These are phyloP conservation scores for Ruditapes philippinarum DNA, from an alignment of 1,140 invertebrate genomes.

Conservation along the genomic window DNA sequence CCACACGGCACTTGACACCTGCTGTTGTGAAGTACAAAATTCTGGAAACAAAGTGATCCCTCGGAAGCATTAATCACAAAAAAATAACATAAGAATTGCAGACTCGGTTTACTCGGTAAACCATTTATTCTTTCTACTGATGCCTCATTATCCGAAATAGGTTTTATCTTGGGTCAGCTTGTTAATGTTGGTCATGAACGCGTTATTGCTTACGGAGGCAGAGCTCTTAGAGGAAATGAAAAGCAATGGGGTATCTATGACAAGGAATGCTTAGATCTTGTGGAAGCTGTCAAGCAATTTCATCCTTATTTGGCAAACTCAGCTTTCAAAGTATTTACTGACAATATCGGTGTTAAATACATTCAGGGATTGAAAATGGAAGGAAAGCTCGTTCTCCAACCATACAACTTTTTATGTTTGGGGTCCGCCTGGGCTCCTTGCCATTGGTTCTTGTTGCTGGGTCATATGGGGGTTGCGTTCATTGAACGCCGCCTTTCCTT, in stretches of 20 bases:
- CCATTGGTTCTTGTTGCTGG: too few relatives aligned
- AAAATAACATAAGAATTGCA: too few relatives aligned
- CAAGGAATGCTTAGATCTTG: conserved; percentile 65
- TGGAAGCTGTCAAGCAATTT: conserved; percentile 44
- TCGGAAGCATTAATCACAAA: too few relatives aligned
- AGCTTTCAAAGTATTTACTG: conserved; percentile 59
- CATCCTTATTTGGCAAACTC: conserved; percentile 49
- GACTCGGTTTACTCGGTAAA: too few relatives aligned
- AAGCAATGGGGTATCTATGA: conserved; percentile 55
- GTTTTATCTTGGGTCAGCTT: conserved; percentile 69
- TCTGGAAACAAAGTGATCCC: too few relatives aligned
- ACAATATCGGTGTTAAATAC: conserved; percentile 36
- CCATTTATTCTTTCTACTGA: conserved; percentile 73
- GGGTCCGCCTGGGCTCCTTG: too few relatives aligned
- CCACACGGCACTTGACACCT: too few relatives aligned
- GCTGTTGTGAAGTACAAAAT: too few relatives aligned
- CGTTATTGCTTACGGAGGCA: conserved; percentile 78
- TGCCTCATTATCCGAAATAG: conserved; percentile 59
- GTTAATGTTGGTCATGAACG: conserved; percentile 54
- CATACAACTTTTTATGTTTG: conserved; percentile 53
- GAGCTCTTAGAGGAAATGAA: conserved; percentile 65
- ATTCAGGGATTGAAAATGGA: background rate
- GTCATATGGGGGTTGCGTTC: too few relatives aligned
- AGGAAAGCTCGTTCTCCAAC: conserved; percentile 41
- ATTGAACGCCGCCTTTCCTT: too few relatives aligned